A percentile compares a stretch with the other conserved stretches of the same genome.
Evolutionary conservation across 1,140 invertebrate species (phyloP).

Genomic region (Papilio xuthus): DNA sequence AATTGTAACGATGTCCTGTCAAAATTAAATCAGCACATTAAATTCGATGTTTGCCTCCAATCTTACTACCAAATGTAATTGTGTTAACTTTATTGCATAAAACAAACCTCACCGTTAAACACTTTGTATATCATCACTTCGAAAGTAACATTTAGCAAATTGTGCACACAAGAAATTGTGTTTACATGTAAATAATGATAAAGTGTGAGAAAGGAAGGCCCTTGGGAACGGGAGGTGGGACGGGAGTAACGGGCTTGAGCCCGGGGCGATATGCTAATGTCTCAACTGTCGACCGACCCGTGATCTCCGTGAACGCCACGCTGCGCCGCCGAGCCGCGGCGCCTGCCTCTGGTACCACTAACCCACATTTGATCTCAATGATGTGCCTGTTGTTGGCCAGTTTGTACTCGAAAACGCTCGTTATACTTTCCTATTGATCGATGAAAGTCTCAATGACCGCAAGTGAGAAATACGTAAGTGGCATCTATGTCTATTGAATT

Average conservation of each 20-base stretch:
- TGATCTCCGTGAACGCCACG: constrained; percentile 53
- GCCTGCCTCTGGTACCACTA: constrained; percentile 67
- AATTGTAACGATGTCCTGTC: not conserved
- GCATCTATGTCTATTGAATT: constrained; percentile 10
- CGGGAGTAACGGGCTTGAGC: constrained; percentile 67
- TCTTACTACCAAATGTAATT: too few relatives aligned
- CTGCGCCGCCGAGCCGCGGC: constrained; percentile 43
- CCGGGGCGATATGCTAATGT: constrained; percentile 71
- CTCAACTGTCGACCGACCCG: constrained; percentile 37
- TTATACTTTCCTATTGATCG: constrained; percentile 77
- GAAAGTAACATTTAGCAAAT: constrained; percentile 20
- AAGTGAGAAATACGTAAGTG: constrained; percentile 44
- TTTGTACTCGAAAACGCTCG: constrained; percentile 71
- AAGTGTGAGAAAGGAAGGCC: constrained; percentile 59
- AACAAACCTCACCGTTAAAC: not conserved
- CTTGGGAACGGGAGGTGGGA: constrained; percentile 61
- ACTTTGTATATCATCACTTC: not conserved
- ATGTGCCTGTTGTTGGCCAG: constrained; percentile 71
- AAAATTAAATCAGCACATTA: not conserved
- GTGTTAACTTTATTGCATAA: not conserved
- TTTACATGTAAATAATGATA: constrained; percentile 38
- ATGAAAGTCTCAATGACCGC: constrained; percentile 68
- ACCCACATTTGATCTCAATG: constrained; percentile 74
- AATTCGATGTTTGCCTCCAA: not conserved
- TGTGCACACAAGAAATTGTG: not conserved